Base-by-base conservation (phyloP, 2,888 invertebrate genomes). In the Meliscaeva auricollis region DNA sequence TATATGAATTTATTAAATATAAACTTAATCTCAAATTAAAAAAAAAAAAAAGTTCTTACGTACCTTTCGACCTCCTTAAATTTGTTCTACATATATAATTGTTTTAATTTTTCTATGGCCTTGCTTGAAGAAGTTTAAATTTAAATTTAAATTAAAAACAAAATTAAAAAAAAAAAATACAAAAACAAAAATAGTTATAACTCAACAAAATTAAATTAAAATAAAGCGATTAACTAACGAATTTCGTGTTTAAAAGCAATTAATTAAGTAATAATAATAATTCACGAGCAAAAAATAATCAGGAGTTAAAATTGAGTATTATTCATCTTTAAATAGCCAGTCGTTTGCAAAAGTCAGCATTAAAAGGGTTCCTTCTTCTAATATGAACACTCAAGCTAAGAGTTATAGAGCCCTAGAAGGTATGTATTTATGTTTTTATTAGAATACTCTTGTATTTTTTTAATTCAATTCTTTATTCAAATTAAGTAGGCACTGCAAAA, bases 331-430 rank as follows among this genome's bases (percentile, higher is more conserved):
- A 92, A 93, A 60, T 22, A 85, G 83, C 76, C 88, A 89, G 87
- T 82, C 87, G 87, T 79, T 87, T 87, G 60, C 48, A 77, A 38
- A 38, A 72, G 22, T 76, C 62, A 56, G 44, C 58, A 41, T 60
- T 58, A 17, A 54, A 60, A 70, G 58, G 62, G n/a, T 64, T 22
- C 48, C 76, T 44, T 69, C 52, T 89, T 69, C 52, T 89, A 91
- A 88, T 77, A 92, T 92, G 91, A 92, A 92, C 88, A 90, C 92
- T 75, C 92, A 92, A 89, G 90, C 92, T 77, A 92, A 92, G 87
- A 91, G 90, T 88, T 92, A 90, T 89, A 91, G 92, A 87, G 89
- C 91, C 56, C 90, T 92, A 73, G 92, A 92, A 90, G 92, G 92
- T 92, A 89, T 88, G 89, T 87, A 26, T 13, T 38, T 2, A 11